These are phyloP conservation scores for Corydoras sp. DNA, from an alignment of 2,113 vertebrate species.

Conservation along the genomic window DNA sequence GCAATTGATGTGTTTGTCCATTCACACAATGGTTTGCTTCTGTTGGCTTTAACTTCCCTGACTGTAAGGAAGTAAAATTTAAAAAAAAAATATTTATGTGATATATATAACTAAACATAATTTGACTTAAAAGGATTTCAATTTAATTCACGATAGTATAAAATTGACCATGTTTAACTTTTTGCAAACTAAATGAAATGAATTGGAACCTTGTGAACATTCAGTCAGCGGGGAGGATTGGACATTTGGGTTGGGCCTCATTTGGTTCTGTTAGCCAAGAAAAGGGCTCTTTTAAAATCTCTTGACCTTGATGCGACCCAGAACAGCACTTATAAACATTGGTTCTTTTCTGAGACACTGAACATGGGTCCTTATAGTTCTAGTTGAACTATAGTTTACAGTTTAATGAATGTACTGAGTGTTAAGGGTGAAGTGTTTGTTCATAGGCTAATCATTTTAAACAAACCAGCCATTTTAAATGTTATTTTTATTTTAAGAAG, in stretches of 20 bases:
- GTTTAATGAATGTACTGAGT: neutral
- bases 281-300: neutral
- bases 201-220: neutral
- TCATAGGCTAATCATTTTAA: neutral
- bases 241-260: neutral
- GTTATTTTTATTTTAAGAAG: neutral
- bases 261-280: neutral
- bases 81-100: no score
- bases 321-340: neutral
- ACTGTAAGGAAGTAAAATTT: no score
- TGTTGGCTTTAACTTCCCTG: no score
- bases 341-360: neutral
- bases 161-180: no score
- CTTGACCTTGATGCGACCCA: slow-evolving; percentile 5
- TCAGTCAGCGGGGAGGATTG: neutral
- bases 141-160: no score
- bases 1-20: neutral
- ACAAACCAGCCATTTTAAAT: neutral
- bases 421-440: slow-evolving; percentile 18
- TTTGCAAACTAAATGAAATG: no score
- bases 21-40: no score
- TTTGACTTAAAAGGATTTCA: no score
- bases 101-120: no score
- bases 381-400: no score
- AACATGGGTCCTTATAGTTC: no score